Conservation (phyloP, 2,888 invertebrate genomes). For the Oscheius sp. region DNA sequence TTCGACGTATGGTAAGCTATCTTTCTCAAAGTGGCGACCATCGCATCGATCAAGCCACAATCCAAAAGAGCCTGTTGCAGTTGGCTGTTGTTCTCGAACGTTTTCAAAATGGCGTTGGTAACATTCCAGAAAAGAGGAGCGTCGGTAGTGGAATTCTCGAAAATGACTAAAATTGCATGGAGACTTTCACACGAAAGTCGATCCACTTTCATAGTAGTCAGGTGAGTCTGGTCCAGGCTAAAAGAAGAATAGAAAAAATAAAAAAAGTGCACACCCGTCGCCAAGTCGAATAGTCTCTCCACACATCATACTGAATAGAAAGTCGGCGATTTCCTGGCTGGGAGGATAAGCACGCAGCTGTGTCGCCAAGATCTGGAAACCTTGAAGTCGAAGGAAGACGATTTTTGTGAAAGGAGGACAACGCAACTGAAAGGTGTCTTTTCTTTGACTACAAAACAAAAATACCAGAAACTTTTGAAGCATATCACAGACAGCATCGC, state of each 20-base stretch:
- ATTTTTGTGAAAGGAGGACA: conserved; percentile 51
- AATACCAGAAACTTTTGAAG: conserved; percentile 61
- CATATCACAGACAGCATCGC: conserved; percentile 52
- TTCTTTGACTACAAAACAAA: neutral
- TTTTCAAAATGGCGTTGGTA: conserved; percentile 65
- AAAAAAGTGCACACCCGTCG: conserved; percentile 52
- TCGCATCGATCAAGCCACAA: conserved; percentile 58
- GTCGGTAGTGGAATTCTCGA: conserved; percentile 62
- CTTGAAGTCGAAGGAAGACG: conserved; percentile 57
- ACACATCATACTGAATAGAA: conserved; percentile 66
- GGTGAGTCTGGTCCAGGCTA: conserved; percentile 60
- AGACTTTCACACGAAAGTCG: conserved; percentile 60
- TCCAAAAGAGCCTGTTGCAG: conserved; percentile 68
- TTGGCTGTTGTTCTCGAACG: conserved; percentile 65
- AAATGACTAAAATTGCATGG: conserved; percentile 52
- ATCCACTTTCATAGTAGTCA: conserved; percentile 58
- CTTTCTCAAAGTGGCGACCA: conserved; percentile 54
- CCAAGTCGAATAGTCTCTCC: conserved; percentile 65
- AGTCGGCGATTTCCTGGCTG: conserved; percentile 58
- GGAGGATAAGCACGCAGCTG: conserved; percentile 60
- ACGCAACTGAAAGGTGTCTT: conserved; percentile 48
- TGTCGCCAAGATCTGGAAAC: conserved; percentile 67
- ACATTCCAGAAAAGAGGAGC: conserved; percentile 66
- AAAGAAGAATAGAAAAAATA: neutral
- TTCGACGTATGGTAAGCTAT: conserved; percentile 39